phyloP scores from a whole-genome alignment of 1,140 invertebrate genomes.

The Artemia franciscana region DNA sequence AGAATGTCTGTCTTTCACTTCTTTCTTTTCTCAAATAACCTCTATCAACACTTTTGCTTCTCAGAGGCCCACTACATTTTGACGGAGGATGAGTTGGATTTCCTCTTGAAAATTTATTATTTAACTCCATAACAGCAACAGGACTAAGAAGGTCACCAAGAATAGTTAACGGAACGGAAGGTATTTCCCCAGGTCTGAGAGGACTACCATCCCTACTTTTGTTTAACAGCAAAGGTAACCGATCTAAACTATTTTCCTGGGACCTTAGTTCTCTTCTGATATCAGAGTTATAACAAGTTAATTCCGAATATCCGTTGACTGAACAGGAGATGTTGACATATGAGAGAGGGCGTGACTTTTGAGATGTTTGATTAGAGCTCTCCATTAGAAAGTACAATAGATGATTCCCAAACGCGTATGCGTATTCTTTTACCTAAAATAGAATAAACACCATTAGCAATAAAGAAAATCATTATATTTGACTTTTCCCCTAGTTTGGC shows the following conservation, averaged over 20 bases:
- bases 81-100: conserved; percentile 6
- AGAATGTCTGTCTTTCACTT: conserved; percentile 1
- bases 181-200: conserved; percentile 9
- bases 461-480: too few relatives aligned
- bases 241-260: conserved; percentile 17
- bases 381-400: too few relatives aligned
- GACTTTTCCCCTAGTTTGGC: too few relatives aligned
- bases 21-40: conserved; percentile 1
- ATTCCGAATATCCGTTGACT: conserved; percentile 63
- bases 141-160: conserved; percentile 8
- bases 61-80: background rate
- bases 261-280: conserved; percentile 35
- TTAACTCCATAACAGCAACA: conserved; percentile 11
- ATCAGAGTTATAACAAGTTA: conserved; percentile 44
- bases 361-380: too few relatives aligned
- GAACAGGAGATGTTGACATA: conserved; percentile 68
- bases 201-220: conserved; percentile 12
- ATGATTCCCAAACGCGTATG: too few relatives aligned
- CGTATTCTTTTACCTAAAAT: too few relatives aligned
- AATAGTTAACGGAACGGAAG: conserved; percentile 2
- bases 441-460: too few relatives aligned
- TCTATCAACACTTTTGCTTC: conserved; percentile 10
- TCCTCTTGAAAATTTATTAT: conserved; percentile 17
- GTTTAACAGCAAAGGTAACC: conserved; percentile 12
- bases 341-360: conserved; percentile 39